These are phyloP conservation scores for Tenebrio molitor DNA, from an alignment of 1,140 invertebrate genomes.

Conservation along the genomic window DNA sequence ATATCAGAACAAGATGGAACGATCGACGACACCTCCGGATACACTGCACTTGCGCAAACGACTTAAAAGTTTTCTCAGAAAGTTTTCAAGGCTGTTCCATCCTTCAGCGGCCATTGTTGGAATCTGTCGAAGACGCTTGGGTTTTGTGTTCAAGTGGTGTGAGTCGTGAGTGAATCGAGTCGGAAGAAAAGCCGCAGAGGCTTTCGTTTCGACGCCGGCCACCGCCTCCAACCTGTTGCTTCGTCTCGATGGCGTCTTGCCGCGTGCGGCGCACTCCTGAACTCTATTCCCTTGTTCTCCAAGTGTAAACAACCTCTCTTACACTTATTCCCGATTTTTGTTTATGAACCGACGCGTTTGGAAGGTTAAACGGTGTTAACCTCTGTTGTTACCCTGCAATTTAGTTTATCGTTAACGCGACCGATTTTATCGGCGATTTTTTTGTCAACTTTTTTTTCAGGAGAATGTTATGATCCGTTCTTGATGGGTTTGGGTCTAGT, in stretches of 20 bases:
- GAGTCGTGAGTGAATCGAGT: not conserved
- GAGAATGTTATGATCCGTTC: constrained; percentile 57
- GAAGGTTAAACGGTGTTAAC: constrained; percentile 55
- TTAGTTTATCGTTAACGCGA: constrained; percentile 36
- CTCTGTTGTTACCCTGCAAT: constrained; percentile 45
- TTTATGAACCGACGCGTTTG: constrained; percentile 50
- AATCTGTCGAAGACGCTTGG: constrained; percentile 63
- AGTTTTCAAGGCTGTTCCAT: constrained; percentile 64
- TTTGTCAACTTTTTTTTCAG: constrained; percentile 17
- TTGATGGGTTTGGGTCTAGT: constrained; percentile 81
- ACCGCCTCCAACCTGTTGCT: constrained; percentile 57
- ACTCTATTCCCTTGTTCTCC: constrained; percentile 32
- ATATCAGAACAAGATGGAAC: constrained; percentile 41
- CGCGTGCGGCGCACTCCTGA: constrained; percentile 28
- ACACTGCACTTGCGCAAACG: constrained; percentile 57
- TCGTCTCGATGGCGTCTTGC: constrained; percentile 16
- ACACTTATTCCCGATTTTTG: constrained; percentile 48
- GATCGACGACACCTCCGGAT: constrained; percentile 27
- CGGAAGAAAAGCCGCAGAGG: not conserved
- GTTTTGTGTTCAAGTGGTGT: constrained; percentile 55
- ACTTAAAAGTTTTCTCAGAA: constrained; percentile 65
- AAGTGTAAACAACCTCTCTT: constrained; percentile 57
- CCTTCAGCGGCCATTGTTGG: constrained; percentile 65
- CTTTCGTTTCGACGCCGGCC: constrained; percentile 28
- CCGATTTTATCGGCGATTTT: constrained; percentile 1